phyloP scores from a whole-genome alignment of 2,113 vertebrate species.

The Paracanthobrama guichenoti region DNA sequence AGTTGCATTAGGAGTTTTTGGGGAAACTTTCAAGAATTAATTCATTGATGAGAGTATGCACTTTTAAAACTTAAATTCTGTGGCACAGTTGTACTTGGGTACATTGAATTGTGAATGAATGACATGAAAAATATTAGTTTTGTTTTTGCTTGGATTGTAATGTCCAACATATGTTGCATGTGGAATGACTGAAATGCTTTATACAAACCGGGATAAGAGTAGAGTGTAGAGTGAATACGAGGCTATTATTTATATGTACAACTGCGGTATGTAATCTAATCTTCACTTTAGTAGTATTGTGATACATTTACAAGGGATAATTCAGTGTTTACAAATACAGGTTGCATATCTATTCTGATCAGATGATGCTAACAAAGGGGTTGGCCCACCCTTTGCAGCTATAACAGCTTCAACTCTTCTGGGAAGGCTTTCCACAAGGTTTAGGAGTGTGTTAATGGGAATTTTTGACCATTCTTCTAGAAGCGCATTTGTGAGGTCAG shows the following conservation, averaged over 20 bases:
- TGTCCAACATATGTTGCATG: background rate
- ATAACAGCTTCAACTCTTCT: no score
- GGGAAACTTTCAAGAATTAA: background rate
- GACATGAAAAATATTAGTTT: background rate
- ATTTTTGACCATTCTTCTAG: no score
- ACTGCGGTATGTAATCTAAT: background rate
- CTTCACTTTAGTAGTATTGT: background rate
- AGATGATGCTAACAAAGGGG: background rate
- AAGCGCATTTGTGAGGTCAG: no score
- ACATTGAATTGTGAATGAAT: background rate
- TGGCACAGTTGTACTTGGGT: background rate
- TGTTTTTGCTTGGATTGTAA: background rate
- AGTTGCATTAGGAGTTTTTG: background rate
- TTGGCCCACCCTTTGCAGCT: no score
- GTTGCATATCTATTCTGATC: background rate
- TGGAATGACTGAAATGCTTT: background rate
- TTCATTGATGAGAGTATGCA: background rate
- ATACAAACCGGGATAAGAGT: background rate
- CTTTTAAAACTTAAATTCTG: background rate
- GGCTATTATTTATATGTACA: background rate
- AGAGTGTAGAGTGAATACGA: background rate
- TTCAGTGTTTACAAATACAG: background rate
- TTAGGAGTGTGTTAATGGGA: no score
- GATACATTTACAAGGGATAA: background rate
- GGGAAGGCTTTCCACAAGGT: no score